Percentiles rank a stretch among this genome's conserved stretches.
Evolutionary conservation across 2,797 vertebrate genomes (phyloP).

Genomic region (Ciconia nigra): DNA sequence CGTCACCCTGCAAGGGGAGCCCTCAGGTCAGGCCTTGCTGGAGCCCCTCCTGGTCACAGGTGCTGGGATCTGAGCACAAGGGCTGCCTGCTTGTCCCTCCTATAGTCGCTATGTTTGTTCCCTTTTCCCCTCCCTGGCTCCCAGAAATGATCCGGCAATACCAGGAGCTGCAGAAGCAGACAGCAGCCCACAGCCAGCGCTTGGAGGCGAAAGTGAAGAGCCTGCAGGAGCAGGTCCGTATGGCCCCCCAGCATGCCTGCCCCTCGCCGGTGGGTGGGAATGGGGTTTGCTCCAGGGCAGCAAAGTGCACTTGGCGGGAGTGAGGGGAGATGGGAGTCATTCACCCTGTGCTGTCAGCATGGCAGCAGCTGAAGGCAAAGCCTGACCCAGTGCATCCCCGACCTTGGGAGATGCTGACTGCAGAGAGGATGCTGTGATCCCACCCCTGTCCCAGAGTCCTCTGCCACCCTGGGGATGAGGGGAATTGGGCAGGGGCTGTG

Average conservation of each 20-base stretch:
- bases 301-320: neutral
- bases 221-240: conserved; percentile 73
- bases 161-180: conserved; percentile 68
- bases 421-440: neutral
- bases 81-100: neutral
- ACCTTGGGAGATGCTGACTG: neutral
- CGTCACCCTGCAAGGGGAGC: neutral
- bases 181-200: conserved; percentile 54
- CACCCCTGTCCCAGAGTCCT: neutral
- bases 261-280: neutral
- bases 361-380: neutral
- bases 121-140: neutral
- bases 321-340: neutral
- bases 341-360: neutral
- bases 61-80: neutral
- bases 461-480: neutral
- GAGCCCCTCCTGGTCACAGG: neutral
- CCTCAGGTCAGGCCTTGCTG: neutral
- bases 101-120: fast-evolving
- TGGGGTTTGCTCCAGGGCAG: neutral
- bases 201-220: conserved; percentile 69
- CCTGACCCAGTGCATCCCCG: neutral
- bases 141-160: conserved; percentile 75
- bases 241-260: neutral
- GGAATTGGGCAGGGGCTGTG: neutral